These are phyloP conservation scores for Mya arenaria DNA, from an alignment of 1,140 invertebrate genomes.

Conservation along the genomic window DNA sequence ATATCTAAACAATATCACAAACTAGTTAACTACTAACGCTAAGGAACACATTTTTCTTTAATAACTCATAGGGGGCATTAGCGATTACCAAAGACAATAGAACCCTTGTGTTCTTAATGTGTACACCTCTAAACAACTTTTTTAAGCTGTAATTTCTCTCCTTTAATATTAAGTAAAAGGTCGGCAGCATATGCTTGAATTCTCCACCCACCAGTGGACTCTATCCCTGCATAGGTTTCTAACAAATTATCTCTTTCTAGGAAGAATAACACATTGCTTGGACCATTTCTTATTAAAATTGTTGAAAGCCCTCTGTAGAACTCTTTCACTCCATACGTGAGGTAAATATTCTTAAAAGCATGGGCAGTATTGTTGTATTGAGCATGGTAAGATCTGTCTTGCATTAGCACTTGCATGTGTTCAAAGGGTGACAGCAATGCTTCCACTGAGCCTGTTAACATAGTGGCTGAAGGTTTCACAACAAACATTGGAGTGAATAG, in stretches of 20 bases:
- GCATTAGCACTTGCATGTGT: constrained; percentile 95
- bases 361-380: constrained; percentile 94
- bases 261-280: constrained; percentile 95
- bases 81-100: constrained; percentile 99
- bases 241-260: constrained; percentile 73
- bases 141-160: constrained; percentile 89
- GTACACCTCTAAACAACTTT: constrained; percentile 95
- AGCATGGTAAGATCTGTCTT: constrained; percentile 92
- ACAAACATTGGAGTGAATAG: constrained; percentile 57
- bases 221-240: constrained; percentile 39
- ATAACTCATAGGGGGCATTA: constrained; percentile 95
- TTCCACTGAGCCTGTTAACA: constrained; percentile 90
- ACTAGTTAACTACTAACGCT: no score
- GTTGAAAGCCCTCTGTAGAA: constrained; percentile 86
- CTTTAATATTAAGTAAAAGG: constrained; percentile 88
- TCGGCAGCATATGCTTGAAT: constrained; percentile 87
- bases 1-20: no score
- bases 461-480: constrained; percentile 87
- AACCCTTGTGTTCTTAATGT: constrained; percentile 96
- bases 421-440: constrained; percentile 95
- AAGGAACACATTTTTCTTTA: constrained; percentile 69
- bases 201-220: constrained; percentile 87
- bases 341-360: constrained; percentile 86
- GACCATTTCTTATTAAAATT: constrained; percentile 93
- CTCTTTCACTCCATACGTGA: constrained; percentile 86